Conservation (phyloP, 2,797 vertebrate genomes). For the Pristis pectinata region DNA sequence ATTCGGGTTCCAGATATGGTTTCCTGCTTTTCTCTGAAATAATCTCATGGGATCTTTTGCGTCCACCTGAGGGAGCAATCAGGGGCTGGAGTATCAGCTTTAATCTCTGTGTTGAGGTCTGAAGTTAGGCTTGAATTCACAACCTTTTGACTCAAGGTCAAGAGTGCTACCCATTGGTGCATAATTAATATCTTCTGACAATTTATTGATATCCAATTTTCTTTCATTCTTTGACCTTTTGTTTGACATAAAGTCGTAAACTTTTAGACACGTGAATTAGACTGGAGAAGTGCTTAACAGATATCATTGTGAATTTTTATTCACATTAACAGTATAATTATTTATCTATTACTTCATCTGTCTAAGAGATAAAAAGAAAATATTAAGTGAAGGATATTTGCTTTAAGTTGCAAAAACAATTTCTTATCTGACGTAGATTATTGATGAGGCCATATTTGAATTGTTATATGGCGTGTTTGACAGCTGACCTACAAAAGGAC, state of each 20-base stretch:
- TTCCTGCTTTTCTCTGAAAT: too few relatives aligned
- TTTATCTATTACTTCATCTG: neutral
- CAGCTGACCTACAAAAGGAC: neutral
- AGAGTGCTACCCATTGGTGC: too few relatives aligned
- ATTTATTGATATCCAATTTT: neutral
- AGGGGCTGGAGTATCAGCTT: too few relatives aligned
- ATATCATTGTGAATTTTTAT: neutral
- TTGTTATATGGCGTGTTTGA: neutral
- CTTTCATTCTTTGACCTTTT: neutral
- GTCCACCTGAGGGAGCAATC: too few relatives aligned
- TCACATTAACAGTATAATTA: neutral
- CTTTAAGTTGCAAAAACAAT: neutral
- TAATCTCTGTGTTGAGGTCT: too few relatives aligned
- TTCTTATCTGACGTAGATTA: neutral
- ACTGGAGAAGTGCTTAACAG: neutral
- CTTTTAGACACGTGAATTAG: neutral
- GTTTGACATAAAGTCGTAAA: neutral
- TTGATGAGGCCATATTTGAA: neutral
- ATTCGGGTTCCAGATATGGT: too few relatives aligned
- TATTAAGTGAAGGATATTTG: neutral
- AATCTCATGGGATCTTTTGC: too few relatives aligned
- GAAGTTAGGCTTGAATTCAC: too few relatives aligned
- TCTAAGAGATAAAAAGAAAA: neutral
- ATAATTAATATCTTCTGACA: neutral
- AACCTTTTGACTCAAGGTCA: too few relatives aligned